These are phyloP conservation scores for Globia sparganii DNA, from an alignment of 2,888 invertebrate genomes.

Conservation along the genomic window DNA sequence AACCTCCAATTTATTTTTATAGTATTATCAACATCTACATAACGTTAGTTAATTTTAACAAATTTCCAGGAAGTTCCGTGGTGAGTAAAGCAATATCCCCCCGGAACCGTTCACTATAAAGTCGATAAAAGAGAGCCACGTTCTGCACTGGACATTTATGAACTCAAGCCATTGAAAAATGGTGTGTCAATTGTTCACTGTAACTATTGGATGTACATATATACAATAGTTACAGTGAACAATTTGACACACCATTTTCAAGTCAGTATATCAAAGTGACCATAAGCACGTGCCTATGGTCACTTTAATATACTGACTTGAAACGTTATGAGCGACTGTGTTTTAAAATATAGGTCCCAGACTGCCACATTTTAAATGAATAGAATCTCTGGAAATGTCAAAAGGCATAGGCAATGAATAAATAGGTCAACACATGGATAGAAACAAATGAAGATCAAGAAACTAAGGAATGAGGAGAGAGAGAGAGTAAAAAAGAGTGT, in stretches of 20 bases:
- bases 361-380: slow-evolving; percentile 17
- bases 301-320: slow-evolving; percentile 21
- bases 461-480: neutral
- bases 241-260: slow-evolving; percentile 54
- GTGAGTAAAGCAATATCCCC: slow-evolving; percentile 40
- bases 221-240: slow-evolving; percentile 53
- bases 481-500: no score
- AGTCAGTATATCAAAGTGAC: no score
- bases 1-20: slow-evolving; percentile 16
- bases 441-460: slow-evolving; percentile 5
- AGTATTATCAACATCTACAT: slow-evolving; percentile 28
- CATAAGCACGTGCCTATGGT: slow-evolving; percentile 25
- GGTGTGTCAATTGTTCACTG: slow-evolving; percentile 55
- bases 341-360: slow-evolving; percentile 24
- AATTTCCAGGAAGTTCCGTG: slow-evolving; percentile 15
- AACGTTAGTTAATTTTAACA: slow-evolving; percentile 20
- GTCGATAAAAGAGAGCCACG: slow-evolving; percentile 56
- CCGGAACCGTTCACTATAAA: slow-evolving; percentile 48
- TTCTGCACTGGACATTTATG: slow-evolving; percentile 54
- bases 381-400: slow-evolving; percentile 1
- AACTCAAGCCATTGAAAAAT: slow-evolving; percentile 60
- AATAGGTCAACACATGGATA: neutral
- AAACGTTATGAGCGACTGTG: neutral
- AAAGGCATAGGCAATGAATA: neutral
- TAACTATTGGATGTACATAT: slow-evolving; percentile 51